Conservation (phyloP, 1,140 invertebrate genomes). For the Trichonephila clavipes region DNA sequence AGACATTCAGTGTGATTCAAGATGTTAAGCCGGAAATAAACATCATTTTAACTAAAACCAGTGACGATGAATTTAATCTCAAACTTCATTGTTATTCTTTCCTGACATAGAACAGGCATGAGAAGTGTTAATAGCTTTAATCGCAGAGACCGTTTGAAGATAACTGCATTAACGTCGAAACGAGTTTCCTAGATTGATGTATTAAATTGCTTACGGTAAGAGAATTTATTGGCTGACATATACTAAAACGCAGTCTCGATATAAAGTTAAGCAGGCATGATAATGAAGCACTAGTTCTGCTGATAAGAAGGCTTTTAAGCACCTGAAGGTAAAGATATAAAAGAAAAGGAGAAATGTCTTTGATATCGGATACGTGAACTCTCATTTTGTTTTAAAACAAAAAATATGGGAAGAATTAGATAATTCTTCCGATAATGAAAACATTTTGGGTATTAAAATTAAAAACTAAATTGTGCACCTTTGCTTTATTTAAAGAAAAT, state of each 20-base stretch:
- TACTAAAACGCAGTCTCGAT: not conserved
- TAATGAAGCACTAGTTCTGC: conserved; percentile 15
- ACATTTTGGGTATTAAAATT: not conserved
- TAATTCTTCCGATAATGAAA: not conserved
- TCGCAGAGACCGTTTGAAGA: conserved; percentile 43
- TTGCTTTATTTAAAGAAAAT: not conserved
- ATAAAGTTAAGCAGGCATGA: conserved; percentile 45
- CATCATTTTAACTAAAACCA: not conserved
- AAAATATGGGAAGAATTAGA: not conserved
- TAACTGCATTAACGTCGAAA: conserved; percentile 60
- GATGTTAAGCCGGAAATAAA: not conserved
- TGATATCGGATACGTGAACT: not conserved
- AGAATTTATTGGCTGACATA: conserved; percentile 47
- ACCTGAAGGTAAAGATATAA: not conserved
- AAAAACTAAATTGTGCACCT: not conserved
- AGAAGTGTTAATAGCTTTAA: conserved; percentile 49
- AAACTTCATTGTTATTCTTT: not conserved
- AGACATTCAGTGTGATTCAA: not conserved
- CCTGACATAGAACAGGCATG: conserved; percentile 32
- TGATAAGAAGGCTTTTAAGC: conserved; percentile 14
- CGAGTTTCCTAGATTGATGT: conserved; percentile 47
- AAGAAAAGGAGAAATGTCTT: not conserved
- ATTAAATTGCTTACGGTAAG: conserved; percentile 54
- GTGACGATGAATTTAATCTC: not conserved
- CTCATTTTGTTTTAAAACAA: not conserved